Conservation (phyloP, 2,113 vertebrate species). For the Vidua macroura region DNA sequence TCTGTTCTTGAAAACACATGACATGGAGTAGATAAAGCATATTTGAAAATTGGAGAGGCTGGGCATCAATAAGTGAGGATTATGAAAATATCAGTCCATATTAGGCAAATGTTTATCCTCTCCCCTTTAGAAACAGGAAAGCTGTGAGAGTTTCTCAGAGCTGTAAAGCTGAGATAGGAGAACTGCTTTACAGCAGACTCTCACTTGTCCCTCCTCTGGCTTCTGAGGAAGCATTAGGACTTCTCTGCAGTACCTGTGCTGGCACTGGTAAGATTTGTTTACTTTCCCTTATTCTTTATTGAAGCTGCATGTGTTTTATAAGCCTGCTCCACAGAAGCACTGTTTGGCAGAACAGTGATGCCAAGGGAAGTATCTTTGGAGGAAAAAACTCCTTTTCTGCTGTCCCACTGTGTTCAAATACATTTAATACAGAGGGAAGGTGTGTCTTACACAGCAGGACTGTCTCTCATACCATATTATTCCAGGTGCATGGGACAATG, state of each 20-base stretch:
- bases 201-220: neutral
- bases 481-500: neutral
- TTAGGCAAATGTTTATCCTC: conserved; percentile 64
- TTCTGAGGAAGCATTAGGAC: neutral
- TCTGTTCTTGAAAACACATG: neutral
- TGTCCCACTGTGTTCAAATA: neutral
- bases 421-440: neutral
- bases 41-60: neutral
- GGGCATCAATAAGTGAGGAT: neutral
- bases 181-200: neutral
- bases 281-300: neutral
- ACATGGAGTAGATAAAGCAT: neutral
- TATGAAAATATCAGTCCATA: conserved; percentile 69
- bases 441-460: neutral
- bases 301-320: neutral
- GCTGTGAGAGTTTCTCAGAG: neutral
- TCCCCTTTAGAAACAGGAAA: neutral
- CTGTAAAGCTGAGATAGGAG: neutral
- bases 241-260: neutral
- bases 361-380: neutral
- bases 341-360: neutral
- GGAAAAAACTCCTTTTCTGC: neutral
- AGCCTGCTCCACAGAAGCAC: neutral
- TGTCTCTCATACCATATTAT: neutral
- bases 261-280: conserved; percentile 18